A percentile compares a stretch with the other conserved stretches of the same genome.
phyloP scores from a whole-genome alignment of 2,888 invertebrate genomes.

The Acrobasis repandana region DNA sequence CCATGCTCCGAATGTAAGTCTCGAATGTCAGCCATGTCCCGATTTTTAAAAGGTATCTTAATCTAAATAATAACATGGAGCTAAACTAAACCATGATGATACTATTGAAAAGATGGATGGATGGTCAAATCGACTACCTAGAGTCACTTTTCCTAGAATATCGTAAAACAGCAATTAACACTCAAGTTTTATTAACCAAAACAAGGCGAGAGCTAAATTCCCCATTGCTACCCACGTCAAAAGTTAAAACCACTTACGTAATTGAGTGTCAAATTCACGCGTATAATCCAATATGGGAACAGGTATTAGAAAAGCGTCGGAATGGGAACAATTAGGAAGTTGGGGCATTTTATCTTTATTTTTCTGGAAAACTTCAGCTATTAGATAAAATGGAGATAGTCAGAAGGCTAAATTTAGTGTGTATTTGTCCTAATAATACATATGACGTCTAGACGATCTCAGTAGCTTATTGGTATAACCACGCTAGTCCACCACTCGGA shows the following conservation, averaged over 20 bases:
- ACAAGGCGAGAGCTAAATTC: neutral
- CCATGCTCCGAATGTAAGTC: too few relatives aligned
- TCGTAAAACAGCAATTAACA: neutral
- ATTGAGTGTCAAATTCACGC: conserved; percentile 18
- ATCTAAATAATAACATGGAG: too few relatives aligned
- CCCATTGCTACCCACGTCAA: conserved; percentile 11
- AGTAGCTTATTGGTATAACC: too few relatives aligned
- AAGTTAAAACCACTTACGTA: conserved; percentile 15
- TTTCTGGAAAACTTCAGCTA: neutral
- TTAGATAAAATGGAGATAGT: neutral
- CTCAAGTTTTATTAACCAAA: neutral
- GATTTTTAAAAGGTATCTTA: too few relatives aligned
- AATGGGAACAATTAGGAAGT: conserved; percentile 16
- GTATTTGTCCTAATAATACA: neutral
- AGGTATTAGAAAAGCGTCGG: conserved; percentile 5
- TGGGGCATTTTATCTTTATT: conserved; percentile 11
- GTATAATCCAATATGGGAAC: conserved; percentile 9
- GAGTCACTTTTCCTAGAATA: too few relatives aligned
- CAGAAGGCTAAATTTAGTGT: neutral
- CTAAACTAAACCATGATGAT: too few relatives aligned
- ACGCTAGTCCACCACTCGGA: too few relatives aligned
- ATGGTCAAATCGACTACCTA: too few relatives aligned
- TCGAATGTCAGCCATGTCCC: too few relatives aligned
- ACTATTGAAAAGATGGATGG: too few relatives aligned
- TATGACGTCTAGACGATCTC: neutral